Conservation (phyloP, 2,888 invertebrate genomes). For the Limnephilus marmoratus region DNA sequence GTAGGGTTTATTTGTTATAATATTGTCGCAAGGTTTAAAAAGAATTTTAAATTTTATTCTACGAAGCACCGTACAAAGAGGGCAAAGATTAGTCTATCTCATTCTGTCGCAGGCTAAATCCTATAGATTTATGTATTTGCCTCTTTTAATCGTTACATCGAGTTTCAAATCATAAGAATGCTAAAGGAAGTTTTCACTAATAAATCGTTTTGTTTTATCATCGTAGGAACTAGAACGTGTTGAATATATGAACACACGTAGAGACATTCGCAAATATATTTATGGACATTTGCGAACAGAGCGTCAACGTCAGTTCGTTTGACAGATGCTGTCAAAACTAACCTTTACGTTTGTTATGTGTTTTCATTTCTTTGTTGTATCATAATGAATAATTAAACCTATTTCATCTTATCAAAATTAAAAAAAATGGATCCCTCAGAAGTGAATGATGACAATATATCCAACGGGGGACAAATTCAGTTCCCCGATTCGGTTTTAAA, state of each 20-base stretch:
- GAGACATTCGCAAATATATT: background rate
- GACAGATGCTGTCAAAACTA: conserved; percentile 52
- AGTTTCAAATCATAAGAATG: too few relatives aligned
- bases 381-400: conserved; percentile 30
- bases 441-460: conserved; percentile 69
- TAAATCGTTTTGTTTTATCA: background rate
- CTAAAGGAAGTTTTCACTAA: background rate
- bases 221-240: background rate
- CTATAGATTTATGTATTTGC: too few relatives aligned
- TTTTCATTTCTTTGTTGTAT: conserved; percentile 16
- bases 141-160: too few relatives aligned
- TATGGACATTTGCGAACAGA: background rate
- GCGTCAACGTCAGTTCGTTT: background rate
- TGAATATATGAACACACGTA: background rate
- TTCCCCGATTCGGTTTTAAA: conserved; percentile 92
- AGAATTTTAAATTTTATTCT: too few relatives aligned
- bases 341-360: conserved; percentile 27
- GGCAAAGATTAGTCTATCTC: too few relatives aligned
- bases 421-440: conserved; percentile 67
- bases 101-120: too few relatives aligned
- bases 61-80: too few relatives aligned
- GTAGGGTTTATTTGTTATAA: too few relatives aligned
- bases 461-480: conserved; percentile 76
- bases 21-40: too few relatives aligned
- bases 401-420: background rate